Evolutionary conservation across 2,888 invertebrate genomes (phyloP).

Genomic region (Hyppa rectilinea): DNA sequence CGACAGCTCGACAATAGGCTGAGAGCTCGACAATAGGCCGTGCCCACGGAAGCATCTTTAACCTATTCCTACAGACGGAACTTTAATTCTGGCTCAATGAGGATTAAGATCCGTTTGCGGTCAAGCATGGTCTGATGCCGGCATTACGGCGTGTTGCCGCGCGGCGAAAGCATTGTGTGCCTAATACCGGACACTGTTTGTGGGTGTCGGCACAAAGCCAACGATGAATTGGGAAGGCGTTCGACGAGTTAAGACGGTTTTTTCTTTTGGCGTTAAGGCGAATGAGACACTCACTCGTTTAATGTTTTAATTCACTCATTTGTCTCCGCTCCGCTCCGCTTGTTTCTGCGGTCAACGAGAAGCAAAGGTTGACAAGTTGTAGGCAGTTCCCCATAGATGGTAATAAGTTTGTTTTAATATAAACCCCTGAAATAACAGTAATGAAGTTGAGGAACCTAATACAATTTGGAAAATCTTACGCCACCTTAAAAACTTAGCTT

Average conservation of each 20-base stretch:
- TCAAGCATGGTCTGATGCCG: conserved; percentile 51
- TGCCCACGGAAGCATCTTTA: conserved; percentile 54
- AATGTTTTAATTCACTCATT: no score
- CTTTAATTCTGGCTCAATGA: conserved; percentile 68
- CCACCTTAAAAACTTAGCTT: no score
- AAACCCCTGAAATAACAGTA: no score
- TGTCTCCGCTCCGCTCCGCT: no score
- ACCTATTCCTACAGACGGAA: conserved; percentile 56
- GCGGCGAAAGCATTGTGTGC: conserved; percentile 36
- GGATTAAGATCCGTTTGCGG: conserved; percentile 57
- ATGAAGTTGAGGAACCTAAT: no score
- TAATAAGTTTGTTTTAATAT: no score
- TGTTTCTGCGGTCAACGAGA: no score
- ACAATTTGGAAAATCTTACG: no score
- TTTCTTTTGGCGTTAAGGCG: conserved; percentile 38
- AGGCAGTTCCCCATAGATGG: no score
- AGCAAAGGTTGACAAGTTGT: no score
- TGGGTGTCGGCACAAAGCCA: conserved; percentile 73
- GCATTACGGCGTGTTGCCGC: conserved; percentile 46
- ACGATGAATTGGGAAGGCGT: conserved; percentile 49
- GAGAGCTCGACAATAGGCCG: conserved; percentile 21
- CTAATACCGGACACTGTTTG: conserved; percentile 67
- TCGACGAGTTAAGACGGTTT: conserved; percentile 35
- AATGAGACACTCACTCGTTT: no score
- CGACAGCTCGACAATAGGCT: neutral